phyloP scores from a whole-genome alignment of 92 coral and sea anemone species.

The Muricea muricata region DNA sequence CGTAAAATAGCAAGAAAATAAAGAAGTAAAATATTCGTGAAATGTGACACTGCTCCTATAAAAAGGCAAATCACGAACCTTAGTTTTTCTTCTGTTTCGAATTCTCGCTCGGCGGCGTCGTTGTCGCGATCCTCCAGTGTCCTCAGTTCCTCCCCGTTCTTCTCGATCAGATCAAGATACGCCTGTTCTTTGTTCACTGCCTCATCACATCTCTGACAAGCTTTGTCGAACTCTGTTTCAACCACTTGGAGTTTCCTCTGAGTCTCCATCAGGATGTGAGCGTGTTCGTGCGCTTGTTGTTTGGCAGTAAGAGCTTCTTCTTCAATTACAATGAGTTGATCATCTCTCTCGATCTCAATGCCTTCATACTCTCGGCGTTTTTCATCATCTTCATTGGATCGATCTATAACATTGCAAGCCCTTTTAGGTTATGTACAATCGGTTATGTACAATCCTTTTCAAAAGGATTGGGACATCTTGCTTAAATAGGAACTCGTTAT shows the following conservation, averaged over 20 bases:
- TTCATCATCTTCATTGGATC: slow-evolving; percentile 63
- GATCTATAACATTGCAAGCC: slow-evolving; percentile 64
- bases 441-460: too few relatives aligned
- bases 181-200: not conserved
- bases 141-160: slow-evolving; percentile 4
- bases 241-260: slow-evolving; percentile 68
- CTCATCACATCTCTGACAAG: slow-evolving; percentile 73
- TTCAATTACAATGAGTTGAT: slow-evolving; percentile 54
- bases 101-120: slow-evolving; percentile 43
- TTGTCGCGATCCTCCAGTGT: slow-evolving; percentile 27
- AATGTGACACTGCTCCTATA: too few relatives aligned
- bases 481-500: too few relatives aligned
- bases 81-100: slow-evolving; percentile 77
- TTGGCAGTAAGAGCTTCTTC: slow-evolving; percentile 51
- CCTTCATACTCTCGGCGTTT: slow-evolving; percentile 62
- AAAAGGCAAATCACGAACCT: too few relatives aligned
- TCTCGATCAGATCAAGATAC: slow-evolving; percentile 6
- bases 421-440: too few relatives aligned
- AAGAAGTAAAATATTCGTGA: too few relatives aligned
- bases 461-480: too few relatives aligned
- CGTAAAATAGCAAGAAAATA: too few relatives aligned
- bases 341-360: slow-evolving; percentile 38
- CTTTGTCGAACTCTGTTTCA: slow-evolving; percentile 83
- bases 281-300: slow-evolving; percentile 42
- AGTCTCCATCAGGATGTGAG: slow-evolving; percentile 67